phyloP scores from a whole-genome alignment of 2,888 invertebrate species.

The Drosophila planitibia region DNA sequence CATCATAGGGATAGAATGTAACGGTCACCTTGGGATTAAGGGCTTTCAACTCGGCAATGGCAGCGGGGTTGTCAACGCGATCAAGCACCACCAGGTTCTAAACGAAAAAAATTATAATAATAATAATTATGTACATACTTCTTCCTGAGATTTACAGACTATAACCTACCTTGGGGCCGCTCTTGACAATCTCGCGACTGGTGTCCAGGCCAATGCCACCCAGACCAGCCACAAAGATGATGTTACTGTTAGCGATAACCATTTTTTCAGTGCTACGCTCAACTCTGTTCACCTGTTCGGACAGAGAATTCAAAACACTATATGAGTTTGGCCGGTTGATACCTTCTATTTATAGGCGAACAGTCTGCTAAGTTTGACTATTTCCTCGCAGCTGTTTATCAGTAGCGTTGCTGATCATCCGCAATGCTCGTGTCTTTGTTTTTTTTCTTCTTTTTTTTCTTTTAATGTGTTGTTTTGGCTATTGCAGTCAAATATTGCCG shows the following conservation, averaged over 20 bases:
- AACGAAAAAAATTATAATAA: background rate
- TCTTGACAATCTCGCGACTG: conserved; percentile 67
- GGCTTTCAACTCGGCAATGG: conserved; percentile 63
- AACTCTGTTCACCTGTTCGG: conserved; percentile 41
- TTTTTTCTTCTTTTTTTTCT: conserved; percentile 11
- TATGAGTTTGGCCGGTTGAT: conserved; percentile 19
- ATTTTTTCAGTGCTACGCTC: conserved; percentile 37
- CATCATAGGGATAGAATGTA: conserved; percentile 71
- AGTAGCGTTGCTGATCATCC: conserved; percentile 9
- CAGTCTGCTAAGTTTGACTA: background rate
- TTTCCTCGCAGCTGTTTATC: conserved; percentile 33
- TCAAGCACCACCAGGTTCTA: conserved; percentile 81
- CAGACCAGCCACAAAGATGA: conserved; percentile 79
- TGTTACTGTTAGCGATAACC: conserved; percentile 72
- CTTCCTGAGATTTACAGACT: background rate
- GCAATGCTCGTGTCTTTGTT: background rate
- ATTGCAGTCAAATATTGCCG: conserved; percentile 16
- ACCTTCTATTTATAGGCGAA: conserved; percentile 59
- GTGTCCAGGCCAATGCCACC: conserved; percentile 81
- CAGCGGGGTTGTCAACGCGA: conserved; percentile 63
- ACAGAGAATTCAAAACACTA: conserved; percentile 24
- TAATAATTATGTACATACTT: background rate
- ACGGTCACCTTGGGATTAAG: conserved; percentile 64
- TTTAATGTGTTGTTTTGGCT: conserved; percentile 22
- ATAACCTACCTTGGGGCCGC: conserved; percentile 52